Base-by-base conservation (phyloP, 30 jellyfish, hydroid and myxozoan genomes). In the Hydra vulgaris region DNA sequence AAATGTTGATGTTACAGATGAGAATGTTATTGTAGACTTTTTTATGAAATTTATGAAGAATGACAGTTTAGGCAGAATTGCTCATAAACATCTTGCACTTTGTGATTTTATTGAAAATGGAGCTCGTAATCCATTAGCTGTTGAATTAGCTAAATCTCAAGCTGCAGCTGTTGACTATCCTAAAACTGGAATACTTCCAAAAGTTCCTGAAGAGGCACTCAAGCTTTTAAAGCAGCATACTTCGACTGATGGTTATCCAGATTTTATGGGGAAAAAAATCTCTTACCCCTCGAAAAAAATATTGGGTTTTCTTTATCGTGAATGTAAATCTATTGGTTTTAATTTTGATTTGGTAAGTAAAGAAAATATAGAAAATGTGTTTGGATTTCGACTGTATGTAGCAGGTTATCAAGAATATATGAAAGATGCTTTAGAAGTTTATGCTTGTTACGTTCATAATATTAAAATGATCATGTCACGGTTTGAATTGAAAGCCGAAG, bases 121-220 rank as follows among this genome's bases (percentile, higher is more conserved):
- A 18, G 96, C 96, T 17, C 79, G 95, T 66, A 90, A 88, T 24
- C 83, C 81, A 17, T 81, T 83, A n/a, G 95, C 96, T 7, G 80
- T 79, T 61, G 87, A 54, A 23, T 78, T 88, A 8, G 82, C 96
- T 17, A 79, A 88, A 53, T 79, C 96, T 8, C 96, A 88, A 77
- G 80, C 95, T 20, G 88, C 77, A 19, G 96, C 96, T 1, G 96
- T 88, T 21, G 96, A 88, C 23, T 88, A 79, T 74, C 96, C 96
- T 5, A 88, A 88, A 73, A 88, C 96, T 66, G 96, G 96, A 4
- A 83, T 88, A 26, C 56, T 76, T 0, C 95, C 94, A n/a, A 17
- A 12, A n/a, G 90, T 84, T 25, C 96, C 96, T 21, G 26, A 15
- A 22, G 80, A 73, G 7, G 94, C 94, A 0, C 26, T 87, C 54